Percentiles rank a stretch among this genome's conserved stretches.
phyloP scores from a whole-genome alignment of 2,888 invertebrate genomes.

The Teleogryllus oceanicus region DNA sequence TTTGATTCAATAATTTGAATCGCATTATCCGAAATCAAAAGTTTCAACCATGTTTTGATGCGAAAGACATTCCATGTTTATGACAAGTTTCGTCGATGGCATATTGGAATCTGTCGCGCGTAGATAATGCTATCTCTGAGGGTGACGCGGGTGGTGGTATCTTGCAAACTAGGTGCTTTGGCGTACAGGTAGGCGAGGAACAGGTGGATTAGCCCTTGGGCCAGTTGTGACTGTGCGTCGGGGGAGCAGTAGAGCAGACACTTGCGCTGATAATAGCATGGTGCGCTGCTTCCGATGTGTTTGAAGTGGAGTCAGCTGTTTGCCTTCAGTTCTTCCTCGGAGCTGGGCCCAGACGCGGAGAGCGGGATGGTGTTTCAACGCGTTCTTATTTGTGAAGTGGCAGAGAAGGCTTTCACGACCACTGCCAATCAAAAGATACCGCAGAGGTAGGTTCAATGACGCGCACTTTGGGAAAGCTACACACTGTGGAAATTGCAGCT shows the following conservation, averaged over 20 bases:
- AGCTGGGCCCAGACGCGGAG: not conserved
- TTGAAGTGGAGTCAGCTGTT: conserved; percentile 9
- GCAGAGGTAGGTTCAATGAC: not conserved
- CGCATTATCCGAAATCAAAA: no score
- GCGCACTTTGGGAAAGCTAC: no score
- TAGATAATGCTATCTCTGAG: not conserved
- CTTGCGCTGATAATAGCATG: not conserved
- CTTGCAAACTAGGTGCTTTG: not conserved
- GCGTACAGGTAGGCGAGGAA: not conserved
- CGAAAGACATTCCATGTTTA: no score
- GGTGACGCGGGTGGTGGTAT: not conserved
- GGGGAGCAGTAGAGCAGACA: not conserved
- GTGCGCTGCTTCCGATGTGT: not conserved
- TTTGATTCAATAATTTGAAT: no score
- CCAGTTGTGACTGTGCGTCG: not conserved
- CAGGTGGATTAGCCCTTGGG: not conserved
- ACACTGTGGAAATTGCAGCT: no score
- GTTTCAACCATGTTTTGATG: no score
- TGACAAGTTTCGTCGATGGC: no score
- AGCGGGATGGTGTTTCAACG: not conserved
- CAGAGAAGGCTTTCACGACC: not conserved
- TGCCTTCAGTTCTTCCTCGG: not conserved
- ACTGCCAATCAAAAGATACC: not conserved
- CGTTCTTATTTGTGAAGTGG: not conserved
- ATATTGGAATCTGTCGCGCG: not conserved